phyloP scores from a whole-genome alignment of 1,140 invertebrate genomes.

The Proales similis region DNA sequence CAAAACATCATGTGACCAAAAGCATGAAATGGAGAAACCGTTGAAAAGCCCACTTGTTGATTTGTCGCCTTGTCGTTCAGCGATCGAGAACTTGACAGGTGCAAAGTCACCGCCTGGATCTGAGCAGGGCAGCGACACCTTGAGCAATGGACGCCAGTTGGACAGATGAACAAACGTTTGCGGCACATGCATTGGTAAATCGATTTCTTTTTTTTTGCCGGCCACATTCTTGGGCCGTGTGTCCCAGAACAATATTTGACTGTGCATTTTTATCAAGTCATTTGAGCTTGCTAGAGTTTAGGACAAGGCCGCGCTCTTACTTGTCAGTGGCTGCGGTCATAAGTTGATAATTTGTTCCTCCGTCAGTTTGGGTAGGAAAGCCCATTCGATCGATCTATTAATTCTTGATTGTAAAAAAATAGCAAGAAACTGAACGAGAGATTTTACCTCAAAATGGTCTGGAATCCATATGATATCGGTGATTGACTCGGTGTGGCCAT shows the following conservation, averaged over 20 bases:
- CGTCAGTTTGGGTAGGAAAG: slow-evolving; percentile 49
- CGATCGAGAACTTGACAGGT: slow-evolving; percentile 49
- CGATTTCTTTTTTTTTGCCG: slow-evolving; percentile 36
- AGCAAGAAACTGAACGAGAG: not conserved
- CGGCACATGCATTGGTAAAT: slow-evolving; percentile 34
- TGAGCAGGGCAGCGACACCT: slow-evolving; percentile 46
- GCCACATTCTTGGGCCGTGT: slow-evolving; percentile 46
- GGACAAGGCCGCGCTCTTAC: slow-evolving; percentile 43
- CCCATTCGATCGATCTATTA: slow-evolving; percentile 50
- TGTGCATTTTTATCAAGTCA: slow-evolving; percentile 7
- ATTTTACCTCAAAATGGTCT: slow-evolving; percentile 50
- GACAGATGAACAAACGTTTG: slow-evolving; percentile 50
- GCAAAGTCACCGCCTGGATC: slow-evolving; percentile 53
- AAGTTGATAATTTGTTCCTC: slow-evolving; percentile 44
- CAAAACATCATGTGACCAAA: not conserved
- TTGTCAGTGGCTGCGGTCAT: slow-evolving; percentile 50
- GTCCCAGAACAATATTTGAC: slow-evolving; percentile 50
- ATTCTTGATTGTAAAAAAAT: not conserved
- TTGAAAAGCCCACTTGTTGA: slow-evolving; percentile 38
- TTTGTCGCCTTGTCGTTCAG: slow-evolving; percentile 48
- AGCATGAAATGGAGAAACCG: not conserved
- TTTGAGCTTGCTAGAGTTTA: slow-evolving; percentile 38
- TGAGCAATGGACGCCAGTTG: slow-evolving; percentile 51
- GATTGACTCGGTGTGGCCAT: slow-evolving; percentile 49
- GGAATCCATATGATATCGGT: slow-evolving; percentile 53